Percentiles rank a stretch among this genome's conserved stretches.
Conservation (phyloP, 2,888 invertebrate genomes). For the Nymphalis c-album region DNA sequence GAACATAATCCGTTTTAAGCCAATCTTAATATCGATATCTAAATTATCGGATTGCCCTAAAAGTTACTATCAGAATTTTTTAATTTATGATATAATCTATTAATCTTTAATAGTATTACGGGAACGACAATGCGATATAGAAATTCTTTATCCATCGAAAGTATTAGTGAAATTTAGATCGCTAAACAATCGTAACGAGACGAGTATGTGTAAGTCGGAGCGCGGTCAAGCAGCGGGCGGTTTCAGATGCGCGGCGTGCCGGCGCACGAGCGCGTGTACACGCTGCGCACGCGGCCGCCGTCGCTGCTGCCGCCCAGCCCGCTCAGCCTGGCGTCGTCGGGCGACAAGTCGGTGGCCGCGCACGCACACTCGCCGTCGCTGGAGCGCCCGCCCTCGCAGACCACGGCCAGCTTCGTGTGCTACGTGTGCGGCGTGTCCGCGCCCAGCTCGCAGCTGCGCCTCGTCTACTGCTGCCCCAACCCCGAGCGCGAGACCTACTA, state of each 20-base stretch:
- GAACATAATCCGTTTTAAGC: too few species aligned
- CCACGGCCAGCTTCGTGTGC: conserved; percentile 87
- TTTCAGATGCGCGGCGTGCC: conserved; percentile 85
- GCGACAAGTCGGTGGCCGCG: conserved; percentile 64
- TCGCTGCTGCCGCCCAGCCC: conserved; percentile 77
- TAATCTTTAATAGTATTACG: conserved; percentile 3
- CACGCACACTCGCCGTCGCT: conserved; percentile 65
- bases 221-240: too few species aligned
- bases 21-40: not conserved
- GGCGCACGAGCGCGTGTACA: conserved; percentile 89
- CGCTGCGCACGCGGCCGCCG: conserved; percentile 88
- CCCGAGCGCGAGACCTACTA: conserved; percentile 94
- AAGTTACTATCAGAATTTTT: not conserved
- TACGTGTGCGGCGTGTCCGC: conserved; percentile 93
- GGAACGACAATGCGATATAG: not conserved
- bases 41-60: not conserved
- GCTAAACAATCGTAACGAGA: not conserved
- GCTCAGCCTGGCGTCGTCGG: conserved; percentile 70
- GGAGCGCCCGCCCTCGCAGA: conserved; percentile 55
- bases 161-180: not conserved
- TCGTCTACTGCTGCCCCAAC: conserved; percentile 92
- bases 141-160: not conserved
- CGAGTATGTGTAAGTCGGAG: not conserved
- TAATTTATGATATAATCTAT: not conserved
- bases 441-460: conserved; percentile 88